phyloP scores from a whole-genome alignment of 2,113 vertebrate genomes.

The Cyprinus carpio region DNA sequence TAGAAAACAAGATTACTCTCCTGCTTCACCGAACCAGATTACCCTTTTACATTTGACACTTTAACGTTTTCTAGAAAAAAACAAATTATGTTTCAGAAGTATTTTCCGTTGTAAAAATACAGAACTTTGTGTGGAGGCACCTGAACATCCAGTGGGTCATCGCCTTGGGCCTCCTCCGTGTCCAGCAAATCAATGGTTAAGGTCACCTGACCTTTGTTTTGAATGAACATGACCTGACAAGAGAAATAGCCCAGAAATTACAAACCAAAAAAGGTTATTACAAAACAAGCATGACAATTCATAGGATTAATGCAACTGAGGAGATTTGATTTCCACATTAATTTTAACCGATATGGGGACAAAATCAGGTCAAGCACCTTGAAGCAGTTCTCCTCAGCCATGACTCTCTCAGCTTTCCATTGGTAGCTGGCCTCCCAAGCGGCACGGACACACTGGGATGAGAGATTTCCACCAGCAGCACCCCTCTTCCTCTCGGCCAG shows the following conservation, averaged over 20 bases:
- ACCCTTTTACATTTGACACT: background rate
- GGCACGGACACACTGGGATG: slow-evolving; percentile 88
- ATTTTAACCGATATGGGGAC: background rate
- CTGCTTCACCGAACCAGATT: background rate
- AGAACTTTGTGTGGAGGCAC: slow-evolving; percentile 62
- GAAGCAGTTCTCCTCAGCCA: slow-evolving; percentile 98
- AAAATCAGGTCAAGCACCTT: slow-evolving; percentile 78
- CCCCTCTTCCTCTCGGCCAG: slow-evolving; percentile 86
- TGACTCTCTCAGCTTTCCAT: slow-evolving; percentile 93
- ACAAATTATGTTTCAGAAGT: background rate
- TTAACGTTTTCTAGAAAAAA: background rate
- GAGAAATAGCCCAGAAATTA: background rate
- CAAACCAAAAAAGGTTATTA: background rate
- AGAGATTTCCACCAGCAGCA: slow-evolving; percentile 88
- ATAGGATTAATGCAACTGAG: background rate
- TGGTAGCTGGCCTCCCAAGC: slow-evolving; percentile 96
- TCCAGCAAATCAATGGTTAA: slow-evolving; percentile 96
- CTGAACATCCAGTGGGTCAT: slow-evolving; percentile 94
- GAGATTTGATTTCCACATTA: background rate
- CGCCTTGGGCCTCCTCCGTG: slow-evolving; percentile 93
- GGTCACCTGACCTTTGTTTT: slow-evolving; percentile 91
- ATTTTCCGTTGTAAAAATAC: background rate
- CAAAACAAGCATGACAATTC: background rate
- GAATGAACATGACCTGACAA: slow-evolving; percentile 93
- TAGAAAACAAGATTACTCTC: background rate